A percentile compares a stretch with the other conserved stretches of the same genome.
Evolutionary conservation across 2,888 invertebrate species (phyloP).

Genomic region (Oligia strigilis): DNA sequence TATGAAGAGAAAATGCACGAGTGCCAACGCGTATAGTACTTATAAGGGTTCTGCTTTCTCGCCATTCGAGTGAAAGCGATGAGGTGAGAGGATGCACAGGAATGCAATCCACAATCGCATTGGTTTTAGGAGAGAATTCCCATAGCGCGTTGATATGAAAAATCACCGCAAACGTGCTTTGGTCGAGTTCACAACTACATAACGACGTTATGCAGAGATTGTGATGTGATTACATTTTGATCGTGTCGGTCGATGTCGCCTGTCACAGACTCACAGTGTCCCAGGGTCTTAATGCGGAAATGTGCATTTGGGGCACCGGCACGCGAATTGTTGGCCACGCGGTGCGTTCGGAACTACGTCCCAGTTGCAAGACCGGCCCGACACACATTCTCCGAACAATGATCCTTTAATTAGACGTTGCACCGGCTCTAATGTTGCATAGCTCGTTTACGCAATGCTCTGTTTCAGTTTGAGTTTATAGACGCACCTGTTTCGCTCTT

Average conservation of each 20-base stretch:
- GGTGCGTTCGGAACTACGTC: constrained; percentile 78
- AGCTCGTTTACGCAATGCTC: constrained; percentile 77
- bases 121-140: constrained; percentile 34
- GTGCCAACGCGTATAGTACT: constrained; percentile 39
- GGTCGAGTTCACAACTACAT: not conserved
- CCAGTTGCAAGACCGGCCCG: constrained; percentile 75
- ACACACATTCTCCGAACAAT: constrained; percentile 78
- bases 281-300: constrained; percentile 81
- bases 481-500: constrained; percentile 62
- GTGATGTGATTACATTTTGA: constrained; percentile 46
- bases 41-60: constrained; percentile 68
- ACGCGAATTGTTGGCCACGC: constrained; percentile 78
- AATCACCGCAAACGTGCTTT: constrained; percentile 14
- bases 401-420: constrained; percentile 83
- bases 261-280: constrained; percentile 57
- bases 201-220: constrained; percentile 19
- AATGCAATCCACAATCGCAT: constrained; percentile 65
- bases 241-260: constrained; percentile 50
- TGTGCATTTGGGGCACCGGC: constrained; percentile 82
- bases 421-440: constrained; percentile 74
- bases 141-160: constrained; percentile 11
- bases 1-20: constrained; percentile 64
- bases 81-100: constrained; percentile 67
- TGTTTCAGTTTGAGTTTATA: constrained; percentile 66
- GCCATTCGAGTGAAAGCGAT: constrained; percentile 71